phyloP scores from a whole-genome alignment of 2,888 invertebrate species.

The Theretra japonica region DNA sequence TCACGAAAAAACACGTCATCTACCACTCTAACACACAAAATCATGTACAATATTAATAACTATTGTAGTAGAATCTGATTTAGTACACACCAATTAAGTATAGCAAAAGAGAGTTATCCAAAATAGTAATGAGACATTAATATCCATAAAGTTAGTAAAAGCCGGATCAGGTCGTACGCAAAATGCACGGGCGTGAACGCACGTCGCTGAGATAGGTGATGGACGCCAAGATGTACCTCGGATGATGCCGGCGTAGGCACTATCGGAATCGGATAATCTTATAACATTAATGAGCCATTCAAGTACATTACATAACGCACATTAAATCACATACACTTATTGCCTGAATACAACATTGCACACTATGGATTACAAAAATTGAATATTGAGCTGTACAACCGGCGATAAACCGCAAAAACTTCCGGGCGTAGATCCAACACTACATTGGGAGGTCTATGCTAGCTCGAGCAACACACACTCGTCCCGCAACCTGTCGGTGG shows the following conservation, averaged over 20 bases:
- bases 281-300: background rate
- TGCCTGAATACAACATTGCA: background rate
- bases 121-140: slow-evolving; percentile 10
- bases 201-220: background rate
- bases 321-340: background rate
- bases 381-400: slow-evolving; percentile 17
- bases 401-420: background rate
- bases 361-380: background rate
- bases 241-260: background rate
- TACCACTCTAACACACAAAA: slow-evolving; percentile 13
- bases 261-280: background rate
- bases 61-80: background rate
- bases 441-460: background rate
- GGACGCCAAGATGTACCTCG: background rate
- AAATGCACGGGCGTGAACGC: background rate
- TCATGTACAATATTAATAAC: slow-evolving; percentile 11
- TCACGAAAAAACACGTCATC: slow-evolving; percentile 12
- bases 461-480: background rate
- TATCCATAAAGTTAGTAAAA: slow-evolving; percentile 25
- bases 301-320: background rate
- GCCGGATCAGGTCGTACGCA: slow-evolving; percentile 3
- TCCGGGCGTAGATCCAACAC: background rate
- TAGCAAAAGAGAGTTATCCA: background rate
- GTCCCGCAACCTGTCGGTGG: too few relatives aligned
- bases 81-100: slow-evolving; percentile 15